Evolutionary conservation across 2,797 vertebrate species (phyloP).

Genomic region (Cossypha caffra): DNA sequence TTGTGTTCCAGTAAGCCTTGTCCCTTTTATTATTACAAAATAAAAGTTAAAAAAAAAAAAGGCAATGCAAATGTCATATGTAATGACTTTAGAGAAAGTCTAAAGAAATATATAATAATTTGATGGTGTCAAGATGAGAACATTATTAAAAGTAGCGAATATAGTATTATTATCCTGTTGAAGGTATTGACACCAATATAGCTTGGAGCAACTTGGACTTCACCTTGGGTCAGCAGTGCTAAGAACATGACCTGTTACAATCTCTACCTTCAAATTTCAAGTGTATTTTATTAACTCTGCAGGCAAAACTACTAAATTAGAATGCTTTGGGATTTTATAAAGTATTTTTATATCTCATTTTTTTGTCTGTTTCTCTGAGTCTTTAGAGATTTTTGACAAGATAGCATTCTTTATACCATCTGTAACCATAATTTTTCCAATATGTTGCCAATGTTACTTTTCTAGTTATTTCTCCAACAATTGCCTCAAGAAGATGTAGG

Average conservation of each 20-base stretch:
- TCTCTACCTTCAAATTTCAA: background rate
- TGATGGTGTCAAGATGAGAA: background rate
- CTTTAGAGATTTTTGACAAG: slow-evolving; percentile 4
- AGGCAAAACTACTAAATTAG: background rate
- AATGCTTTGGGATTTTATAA: background rate
- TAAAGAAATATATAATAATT: background rate
- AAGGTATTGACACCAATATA: background rate
- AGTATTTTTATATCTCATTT: background rate
- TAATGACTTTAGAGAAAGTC: background rate
- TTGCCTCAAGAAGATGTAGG: background rate
- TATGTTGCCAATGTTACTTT: background rate
- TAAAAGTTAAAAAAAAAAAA: background rate
- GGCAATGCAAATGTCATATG: background rate
- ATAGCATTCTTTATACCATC: background rate
- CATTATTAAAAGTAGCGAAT: background rate
- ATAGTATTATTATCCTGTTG: background rate
- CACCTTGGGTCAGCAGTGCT: background rate
- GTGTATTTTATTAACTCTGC: background rate
- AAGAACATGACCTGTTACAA: background rate
- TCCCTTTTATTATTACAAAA: background rate
- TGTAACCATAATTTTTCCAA: slow-evolving; percentile 1
- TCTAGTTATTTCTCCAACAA: slow-evolving; percentile 5
- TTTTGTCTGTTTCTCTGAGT: background rate
- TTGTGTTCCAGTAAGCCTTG: background rate
- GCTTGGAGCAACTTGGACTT: background rate